These are phyloP conservation scores for Paelopatides confundens DNA, from an alignment of 53 echinoderm and acorn worm species.

Conservation along the genomic window DNA sequence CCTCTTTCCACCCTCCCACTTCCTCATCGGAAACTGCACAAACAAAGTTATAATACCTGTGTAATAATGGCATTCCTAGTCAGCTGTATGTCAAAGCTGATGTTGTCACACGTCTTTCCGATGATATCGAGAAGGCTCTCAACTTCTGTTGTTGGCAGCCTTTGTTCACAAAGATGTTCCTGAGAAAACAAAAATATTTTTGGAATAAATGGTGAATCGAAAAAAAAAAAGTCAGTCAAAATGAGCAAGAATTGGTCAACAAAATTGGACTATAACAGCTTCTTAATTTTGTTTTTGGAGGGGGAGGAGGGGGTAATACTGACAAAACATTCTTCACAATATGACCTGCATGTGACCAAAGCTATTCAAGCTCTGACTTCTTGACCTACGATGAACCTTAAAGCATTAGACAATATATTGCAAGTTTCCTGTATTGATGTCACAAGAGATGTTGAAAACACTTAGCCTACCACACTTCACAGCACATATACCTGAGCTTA, in stretches of 20 bases:
- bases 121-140: slow-evolving; percentile 85
- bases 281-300: too few species aligned
- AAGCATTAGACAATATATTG: too few species aligned
- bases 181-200: slow-evolving; percentile 21
- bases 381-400: too few species aligned
- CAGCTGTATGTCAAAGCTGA: slow-evolving; percentile 88
- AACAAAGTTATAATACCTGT: slow-evolving; percentile 63
- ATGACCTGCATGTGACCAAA: too few species aligned
- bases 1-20: background rate
- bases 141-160: slow-evolving; percentile 81
- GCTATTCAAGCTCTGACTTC: too few species aligned
- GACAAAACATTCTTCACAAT: too few species aligned
- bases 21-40: background rate
- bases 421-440: too few species aligned
- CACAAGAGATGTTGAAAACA: too few species aligned
- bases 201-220: background rate
- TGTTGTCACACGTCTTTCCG: slow-evolving; percentile 79
- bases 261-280: background rate
- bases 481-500: too few species aligned
- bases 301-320: too few species aligned
- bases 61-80: slow-evolving; percentile 80
- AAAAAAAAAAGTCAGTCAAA: background rate
- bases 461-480: too few species aligned
- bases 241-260: background rate
- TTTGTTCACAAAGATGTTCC: slow-evolving; percentile 96